Conservation (phyloP, 2,797 vertebrate genomes). For the Tiaroga cobitis region DNA sequence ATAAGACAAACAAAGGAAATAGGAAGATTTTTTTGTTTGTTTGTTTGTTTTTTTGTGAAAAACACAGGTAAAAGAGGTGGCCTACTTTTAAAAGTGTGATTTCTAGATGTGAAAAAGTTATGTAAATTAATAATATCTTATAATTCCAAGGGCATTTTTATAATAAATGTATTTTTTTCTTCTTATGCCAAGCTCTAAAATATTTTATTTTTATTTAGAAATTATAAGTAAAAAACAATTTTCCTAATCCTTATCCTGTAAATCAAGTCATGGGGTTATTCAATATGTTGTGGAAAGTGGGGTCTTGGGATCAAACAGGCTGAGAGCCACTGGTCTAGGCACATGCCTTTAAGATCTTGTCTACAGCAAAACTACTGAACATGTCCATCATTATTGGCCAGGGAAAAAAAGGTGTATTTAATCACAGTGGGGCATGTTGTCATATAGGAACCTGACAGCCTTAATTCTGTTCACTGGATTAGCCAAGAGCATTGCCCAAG, state of each 20-base stretch:
- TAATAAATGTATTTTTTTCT: too few species aligned
- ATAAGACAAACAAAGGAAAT: too few species aligned
- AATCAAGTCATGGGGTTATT: neutral
- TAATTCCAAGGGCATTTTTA: too few species aligned
- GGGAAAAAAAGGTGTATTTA: rapidly evolving
- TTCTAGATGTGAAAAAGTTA: too few species aligned
- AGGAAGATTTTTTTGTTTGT: too few species aligned
- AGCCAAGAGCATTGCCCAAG: neutral
- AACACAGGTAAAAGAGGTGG: too few species aligned
- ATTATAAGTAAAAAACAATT: neutral
- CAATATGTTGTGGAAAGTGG: neutral
- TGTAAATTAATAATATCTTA: too few species aligned
- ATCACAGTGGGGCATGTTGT: neutral
- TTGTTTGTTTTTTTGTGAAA: too few species aligned
- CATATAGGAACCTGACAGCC: neutral
- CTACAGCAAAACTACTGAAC: neutral
- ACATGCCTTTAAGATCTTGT: neutral
- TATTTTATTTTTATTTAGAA: neutral
- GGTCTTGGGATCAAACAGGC: neutral
- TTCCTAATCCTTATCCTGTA: neutral
- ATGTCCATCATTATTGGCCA: neutral
- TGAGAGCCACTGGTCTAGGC: too few species aligned
- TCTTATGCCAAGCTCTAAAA: too few species aligned
- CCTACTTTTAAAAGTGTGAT: too few species aligned
- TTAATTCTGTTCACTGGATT: neutral